These are phyloP conservation scores for Dendrocincla tyrannina DNA, from an alignment of 2,797 vertebrate genomes.

Conservation along the genomic window DNA sequence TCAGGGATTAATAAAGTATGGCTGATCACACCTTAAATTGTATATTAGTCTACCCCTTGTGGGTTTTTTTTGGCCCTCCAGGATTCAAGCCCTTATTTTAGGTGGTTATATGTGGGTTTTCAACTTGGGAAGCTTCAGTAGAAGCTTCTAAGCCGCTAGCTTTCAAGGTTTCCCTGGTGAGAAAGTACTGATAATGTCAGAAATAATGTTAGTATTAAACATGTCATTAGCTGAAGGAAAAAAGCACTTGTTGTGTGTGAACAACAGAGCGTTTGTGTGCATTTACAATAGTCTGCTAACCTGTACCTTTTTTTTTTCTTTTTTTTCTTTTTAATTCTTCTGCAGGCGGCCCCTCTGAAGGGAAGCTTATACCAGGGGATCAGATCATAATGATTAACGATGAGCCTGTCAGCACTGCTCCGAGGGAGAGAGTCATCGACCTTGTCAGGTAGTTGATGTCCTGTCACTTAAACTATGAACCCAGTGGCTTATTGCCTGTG, in stretches of 20 bases:
- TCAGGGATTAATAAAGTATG: not conserved
- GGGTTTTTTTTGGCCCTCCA: not conserved
- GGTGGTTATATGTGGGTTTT: not conserved
- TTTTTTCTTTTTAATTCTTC: slow-evolving; percentile 12
- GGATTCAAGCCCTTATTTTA: not conserved
- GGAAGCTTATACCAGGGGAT: slow-evolving; percentile 94
- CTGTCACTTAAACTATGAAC: slow-evolving; percentile 18
- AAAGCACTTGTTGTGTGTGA: not conserved
- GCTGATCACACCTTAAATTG: not conserved
- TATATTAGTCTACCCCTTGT: not conserved
- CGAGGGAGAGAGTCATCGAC: slow-evolving; percentile 96
- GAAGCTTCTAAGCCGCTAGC: not conserved
- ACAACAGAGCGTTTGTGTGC: not conserved
- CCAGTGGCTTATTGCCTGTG: not conserved
- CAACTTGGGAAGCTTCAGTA: not conserved
- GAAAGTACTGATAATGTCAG: not conserved
- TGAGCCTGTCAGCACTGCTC: slow-evolving; percentile 91
- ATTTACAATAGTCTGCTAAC: slow-evolving; percentile 32
- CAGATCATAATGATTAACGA: slow-evolving; percentile 99
- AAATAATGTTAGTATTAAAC: not conserved
- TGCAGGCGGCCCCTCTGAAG: slow-evolving; percentile 95
- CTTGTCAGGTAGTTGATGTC: slow-evolving; percentile 90
- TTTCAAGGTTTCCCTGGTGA: not conserved
- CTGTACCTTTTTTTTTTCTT: not conserved
- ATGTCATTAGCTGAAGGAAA: not conserved